Conservation (phyloP, 2,113 vertebrate genomes). For the Ovibos moschatus region DNA sequence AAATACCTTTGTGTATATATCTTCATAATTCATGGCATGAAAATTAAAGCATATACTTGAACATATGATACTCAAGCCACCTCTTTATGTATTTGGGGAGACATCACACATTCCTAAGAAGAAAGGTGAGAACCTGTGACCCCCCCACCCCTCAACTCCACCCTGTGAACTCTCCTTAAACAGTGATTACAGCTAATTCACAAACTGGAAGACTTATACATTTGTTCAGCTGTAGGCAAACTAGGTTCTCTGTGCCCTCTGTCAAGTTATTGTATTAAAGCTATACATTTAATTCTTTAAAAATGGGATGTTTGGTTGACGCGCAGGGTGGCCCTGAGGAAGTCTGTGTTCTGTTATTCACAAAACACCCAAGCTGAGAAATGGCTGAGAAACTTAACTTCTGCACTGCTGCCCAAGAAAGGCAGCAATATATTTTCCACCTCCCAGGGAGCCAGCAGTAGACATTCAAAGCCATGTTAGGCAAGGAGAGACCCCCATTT, state of each 20-base stretch:
- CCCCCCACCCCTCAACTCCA: not conserved
- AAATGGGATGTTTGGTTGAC: not conserved
- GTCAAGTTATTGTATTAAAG: not conserved
- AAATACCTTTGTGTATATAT: constrained; percentile 41
- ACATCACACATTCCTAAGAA: not conserved
- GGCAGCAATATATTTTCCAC: not conserved
- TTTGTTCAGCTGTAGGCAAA: not conserved
- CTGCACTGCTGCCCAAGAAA: not conserved
- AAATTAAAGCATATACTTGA: not conserved
- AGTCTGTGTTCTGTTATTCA: not conserved
- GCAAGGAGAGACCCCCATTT: not conserved
- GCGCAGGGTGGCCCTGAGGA: not conserved
- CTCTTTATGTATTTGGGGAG: not conserved
- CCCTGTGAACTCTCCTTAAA: not conserved
- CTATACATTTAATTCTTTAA: not conserved
- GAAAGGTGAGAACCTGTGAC: not conserved
- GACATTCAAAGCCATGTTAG: not conserved
- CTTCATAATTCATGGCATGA: not conserved
- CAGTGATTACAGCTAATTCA: not conserved
- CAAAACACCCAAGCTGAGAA: constrained; percentile 27
- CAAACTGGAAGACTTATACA: not conserved
- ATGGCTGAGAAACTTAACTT: not conserved
- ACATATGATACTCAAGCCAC: not conserved
- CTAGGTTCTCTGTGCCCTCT: not conserved
- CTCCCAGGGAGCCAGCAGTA: not conserved